Percentiles rank a stretch among this genome's conserved stretches.
Conservation (phyloP, 2,888 invertebrate species). For the Drosophila trichaetosa region DNA sequence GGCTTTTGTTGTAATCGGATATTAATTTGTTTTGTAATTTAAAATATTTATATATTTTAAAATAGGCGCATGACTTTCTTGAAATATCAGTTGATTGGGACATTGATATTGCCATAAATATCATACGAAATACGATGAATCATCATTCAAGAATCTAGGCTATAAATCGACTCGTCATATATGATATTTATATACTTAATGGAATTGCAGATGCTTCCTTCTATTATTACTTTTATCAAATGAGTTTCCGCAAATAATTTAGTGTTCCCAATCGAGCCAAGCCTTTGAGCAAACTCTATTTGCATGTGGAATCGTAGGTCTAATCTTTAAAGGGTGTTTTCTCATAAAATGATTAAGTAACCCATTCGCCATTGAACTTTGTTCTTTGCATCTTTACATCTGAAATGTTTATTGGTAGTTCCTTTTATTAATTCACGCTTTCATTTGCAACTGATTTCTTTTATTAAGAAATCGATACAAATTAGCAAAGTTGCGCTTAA, state of each 20-base stretch:
- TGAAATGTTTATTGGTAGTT: background rate
- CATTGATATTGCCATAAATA: background rate
- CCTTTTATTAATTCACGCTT: background rate
- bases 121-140: background rate
- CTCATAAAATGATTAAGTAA: background rate
- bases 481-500: slow-evolving; percentile 8
- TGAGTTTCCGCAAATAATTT: background rate
- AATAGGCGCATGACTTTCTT: background rate
- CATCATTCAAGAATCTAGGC: background rate
- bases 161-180: too few relatives aligned
- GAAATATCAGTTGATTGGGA: background rate
- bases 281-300: background rate
- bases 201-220: background rate
- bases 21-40: too few relatives aligned
- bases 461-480: slow-evolving; percentile 42
- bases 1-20: background rate
- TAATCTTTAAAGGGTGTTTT: background rate
- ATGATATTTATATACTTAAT: background rate
- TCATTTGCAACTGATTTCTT: slow-evolving; percentile 13
- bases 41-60: too few relatives aligned
- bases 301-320: background rate
- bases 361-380: background rate
- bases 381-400: background rate
- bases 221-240: background rate
- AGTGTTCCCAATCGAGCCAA: background rate